Conservation (phyloP, 2,888 invertebrate genomes). For the Cotesia congregata region DNA sequence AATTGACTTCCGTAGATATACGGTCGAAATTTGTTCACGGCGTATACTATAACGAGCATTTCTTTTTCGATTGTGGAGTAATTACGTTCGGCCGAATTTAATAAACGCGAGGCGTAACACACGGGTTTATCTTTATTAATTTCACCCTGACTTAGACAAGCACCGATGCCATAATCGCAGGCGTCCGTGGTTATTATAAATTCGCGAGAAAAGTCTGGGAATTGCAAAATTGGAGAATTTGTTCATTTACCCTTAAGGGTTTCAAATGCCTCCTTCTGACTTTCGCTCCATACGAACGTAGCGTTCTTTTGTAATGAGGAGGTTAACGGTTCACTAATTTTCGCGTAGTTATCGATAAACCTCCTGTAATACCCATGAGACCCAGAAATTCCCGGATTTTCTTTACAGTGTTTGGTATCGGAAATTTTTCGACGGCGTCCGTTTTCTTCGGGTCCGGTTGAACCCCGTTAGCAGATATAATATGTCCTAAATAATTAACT, state of each 20-base stretch:
- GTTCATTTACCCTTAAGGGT: slow-evolving; percentile 40
- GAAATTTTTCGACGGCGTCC: slow-evolving; percentile 37
- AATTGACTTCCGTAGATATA: slow-evolving; percentile 53
- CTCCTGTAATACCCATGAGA: slow-evolving; percentile 11
- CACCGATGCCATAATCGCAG: slow-evolving; percentile 46
- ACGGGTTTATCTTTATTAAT: slow-evolving; percentile 53
- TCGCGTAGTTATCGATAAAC: no score
- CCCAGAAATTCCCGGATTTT: slow-evolving; percentile 40
- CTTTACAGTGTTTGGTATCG: slow-evolving; percentile 37
- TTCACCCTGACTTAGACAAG: slow-evolving; percentile 55
- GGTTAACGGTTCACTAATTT: slow-evolving; percentile 41
- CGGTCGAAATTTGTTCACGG: slow-evolving; percentile 48
- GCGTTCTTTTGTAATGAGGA: slow-evolving; percentile 35
- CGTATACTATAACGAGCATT: slow-evolving; percentile 45
- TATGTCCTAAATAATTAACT: slow-evolving; percentile 42
- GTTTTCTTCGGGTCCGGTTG: slow-evolving; percentile 41
- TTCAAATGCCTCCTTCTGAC: slow-evolving; percentile 39
- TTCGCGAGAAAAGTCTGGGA: slow-evolving; percentile 30
- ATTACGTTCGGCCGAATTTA: slow-evolving; percentile 51
- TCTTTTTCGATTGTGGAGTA: slow-evolving; percentile 57
- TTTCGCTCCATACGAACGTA: slow-evolving; percentile 37
- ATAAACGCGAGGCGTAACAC: slow-evolving; percentile 58
- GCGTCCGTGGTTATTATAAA: slow-evolving; percentile 44
- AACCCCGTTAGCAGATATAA: slow-evolving; percentile 40
- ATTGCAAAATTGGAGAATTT: slow-evolving; percentile 31